Percentiles rank a stretch among this genome's conserved stretches.
Conservation (phyloP, 2,888 invertebrate species). For the Cerastis rubricosa region DNA sequence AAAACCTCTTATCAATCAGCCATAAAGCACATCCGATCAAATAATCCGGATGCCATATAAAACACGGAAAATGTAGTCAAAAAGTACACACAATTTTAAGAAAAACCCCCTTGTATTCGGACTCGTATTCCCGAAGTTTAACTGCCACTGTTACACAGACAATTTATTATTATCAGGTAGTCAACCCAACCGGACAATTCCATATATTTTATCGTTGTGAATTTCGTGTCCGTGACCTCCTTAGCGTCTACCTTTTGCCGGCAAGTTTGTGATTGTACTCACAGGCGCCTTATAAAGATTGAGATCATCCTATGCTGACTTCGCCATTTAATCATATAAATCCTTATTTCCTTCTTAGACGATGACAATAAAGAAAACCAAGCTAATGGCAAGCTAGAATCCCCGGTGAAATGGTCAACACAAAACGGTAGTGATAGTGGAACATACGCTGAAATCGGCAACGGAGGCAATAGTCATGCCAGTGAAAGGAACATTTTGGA, state of each 20-base stretch:
- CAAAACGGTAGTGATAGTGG: slow-evolving; percentile 89
- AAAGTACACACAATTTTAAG: slow-evolving; percentile 5
- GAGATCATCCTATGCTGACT: slow-evolving; percentile 1
- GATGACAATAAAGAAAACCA: slow-evolving; percentile 90
- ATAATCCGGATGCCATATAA: not conserved
- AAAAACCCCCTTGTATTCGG: slow-evolving; percentile 7
- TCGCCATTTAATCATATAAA: not conserved
- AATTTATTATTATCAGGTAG: slow-evolving; percentile 63
- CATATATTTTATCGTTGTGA: slow-evolving; percentile 50
- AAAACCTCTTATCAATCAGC: not conserved
- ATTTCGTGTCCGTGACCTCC: slow-evolving; percentile 42
- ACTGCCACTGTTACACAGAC: slow-evolving; percentile 31
- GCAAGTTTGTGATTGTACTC: slow-evolving; percentile 22
- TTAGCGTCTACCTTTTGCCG: slow-evolving; percentile 28
- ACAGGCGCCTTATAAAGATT: slow-evolving; percentile 24
- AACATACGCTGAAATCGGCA: slow-evolving; percentile 89
- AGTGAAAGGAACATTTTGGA: slow-evolving; percentile 88
- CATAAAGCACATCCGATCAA: slow-evolving; percentile 11
- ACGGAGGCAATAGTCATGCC: slow-evolving; percentile 84
- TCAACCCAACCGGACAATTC: slow-evolving; percentile 44
- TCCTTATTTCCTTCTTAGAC: slow-evolving; percentile 68
- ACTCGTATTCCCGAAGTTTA: slow-evolving; percentile 33
- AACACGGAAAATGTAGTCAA: not conserved
- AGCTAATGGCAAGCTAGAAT: slow-evolving; percentile 87
- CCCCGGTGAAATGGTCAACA: slow-evolving; percentile 87